Evolutionary conservation across 2,888 invertebrate species (phyloP).

Genomic region (Danaus chrysippus): DNA sequence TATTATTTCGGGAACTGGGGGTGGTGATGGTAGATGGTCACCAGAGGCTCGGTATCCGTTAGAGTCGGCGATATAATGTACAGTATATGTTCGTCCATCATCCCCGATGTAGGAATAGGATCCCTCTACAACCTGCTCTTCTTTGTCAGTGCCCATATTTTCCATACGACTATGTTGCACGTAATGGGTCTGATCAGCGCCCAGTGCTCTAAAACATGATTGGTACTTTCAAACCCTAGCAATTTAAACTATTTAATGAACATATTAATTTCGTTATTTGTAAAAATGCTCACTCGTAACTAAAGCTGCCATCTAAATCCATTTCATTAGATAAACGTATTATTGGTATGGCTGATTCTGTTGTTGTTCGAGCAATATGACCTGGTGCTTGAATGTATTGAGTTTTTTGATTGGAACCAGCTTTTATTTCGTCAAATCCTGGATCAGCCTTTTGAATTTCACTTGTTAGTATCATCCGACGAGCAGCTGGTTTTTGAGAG

Average conservation of each 20-base stretch:
- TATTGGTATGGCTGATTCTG: conserved; percentile 74
- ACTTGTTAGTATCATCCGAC: conserved; percentile 57
- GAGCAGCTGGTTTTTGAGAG: conserved; percentile 47
- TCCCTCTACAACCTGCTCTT: conserved; percentile 80
- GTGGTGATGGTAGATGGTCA: conserved; percentile 87
- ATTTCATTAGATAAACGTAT: conserved; percentile 76
- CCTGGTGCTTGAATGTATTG: conserved; percentile 56
- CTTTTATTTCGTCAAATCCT: conserved; percentile 52
- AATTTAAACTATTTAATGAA: neutral
- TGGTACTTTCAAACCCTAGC: neutral
- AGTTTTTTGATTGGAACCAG: conserved; percentile 47
- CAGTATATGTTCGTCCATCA: conserved; percentile 80
- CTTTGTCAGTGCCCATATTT: conserved; percentile 77
- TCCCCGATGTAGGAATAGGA: conserved; percentile 82
- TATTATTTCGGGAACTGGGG: conserved; percentile 85
- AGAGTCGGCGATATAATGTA: conserved; percentile 85
- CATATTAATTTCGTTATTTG: neutral
- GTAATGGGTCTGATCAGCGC: conserved; percentile 76
- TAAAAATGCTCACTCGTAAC: conserved; percentile 69
- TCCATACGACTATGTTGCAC: conserved; percentile 78
- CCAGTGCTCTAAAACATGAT: conserved; percentile 54
- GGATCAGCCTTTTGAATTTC: conserved; percentile 53
- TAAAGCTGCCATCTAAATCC: conserved; percentile 77
- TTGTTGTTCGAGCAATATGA: conserved; percentile 60
- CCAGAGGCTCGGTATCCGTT: conserved; percentile 88